Evolutionary conservation across 2,888 invertebrate genomes (phyloP).

Genomic region (Ormyrus labotus): DNA sequence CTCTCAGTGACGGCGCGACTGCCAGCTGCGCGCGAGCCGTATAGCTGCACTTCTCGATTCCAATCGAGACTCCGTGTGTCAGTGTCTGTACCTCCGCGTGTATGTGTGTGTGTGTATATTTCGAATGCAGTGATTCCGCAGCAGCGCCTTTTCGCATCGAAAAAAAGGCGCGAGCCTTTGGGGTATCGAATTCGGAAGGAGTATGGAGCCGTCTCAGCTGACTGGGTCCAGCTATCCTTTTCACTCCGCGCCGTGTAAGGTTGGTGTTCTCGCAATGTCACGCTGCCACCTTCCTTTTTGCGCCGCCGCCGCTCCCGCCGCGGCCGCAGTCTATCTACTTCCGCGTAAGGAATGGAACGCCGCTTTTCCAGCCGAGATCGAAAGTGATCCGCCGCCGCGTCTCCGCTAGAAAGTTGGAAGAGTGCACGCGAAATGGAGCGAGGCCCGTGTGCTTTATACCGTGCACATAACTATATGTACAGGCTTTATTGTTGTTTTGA

Average conservation of each 20-base stretch:
- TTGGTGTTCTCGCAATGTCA: background rate
- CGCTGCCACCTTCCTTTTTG: background rate
- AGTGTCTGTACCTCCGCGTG: background rate
- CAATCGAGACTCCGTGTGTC: no score
- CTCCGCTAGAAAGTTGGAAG: no score
- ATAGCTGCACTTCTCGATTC: background rate
- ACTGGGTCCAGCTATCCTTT: slow-evolving; percentile 17
- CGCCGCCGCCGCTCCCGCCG: background rate
- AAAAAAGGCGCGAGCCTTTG: no score
- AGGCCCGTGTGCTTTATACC: slow-evolving; percentile 3
- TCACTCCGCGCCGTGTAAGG: slow-evolving; percentile 32
- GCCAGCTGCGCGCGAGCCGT: background rate
- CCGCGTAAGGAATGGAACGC: no score
- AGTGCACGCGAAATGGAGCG: slow-evolving; percentile 18
- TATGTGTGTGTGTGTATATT: background rate
- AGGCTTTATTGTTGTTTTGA: background rate
- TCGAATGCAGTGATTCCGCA: background rate
- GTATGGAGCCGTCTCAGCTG: background rate
- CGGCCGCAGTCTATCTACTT: no score
- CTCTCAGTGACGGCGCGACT: slow-evolving; percentile 40
- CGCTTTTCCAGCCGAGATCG: no score
- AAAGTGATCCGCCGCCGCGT: no score
- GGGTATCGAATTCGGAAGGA: background rate
- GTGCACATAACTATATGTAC: background rate
- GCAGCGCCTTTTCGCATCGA: background rate